phyloP scores from a whole-genome alignment of 2,888 invertebrate species.

The Drosophila villosipedis region DNA sequence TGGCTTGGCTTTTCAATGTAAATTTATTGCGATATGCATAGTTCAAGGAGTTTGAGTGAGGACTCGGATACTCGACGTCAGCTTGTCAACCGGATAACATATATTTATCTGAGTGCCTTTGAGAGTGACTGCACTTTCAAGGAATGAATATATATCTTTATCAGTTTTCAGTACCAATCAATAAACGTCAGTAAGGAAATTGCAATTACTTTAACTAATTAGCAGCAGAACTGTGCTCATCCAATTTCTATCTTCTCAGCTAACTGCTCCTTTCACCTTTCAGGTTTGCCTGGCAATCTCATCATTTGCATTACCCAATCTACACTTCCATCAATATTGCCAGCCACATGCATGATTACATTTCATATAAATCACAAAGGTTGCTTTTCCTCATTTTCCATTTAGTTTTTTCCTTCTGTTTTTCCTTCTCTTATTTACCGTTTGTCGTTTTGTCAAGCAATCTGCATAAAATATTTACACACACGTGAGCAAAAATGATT shows the following conservation, averaged over 20 bases:
- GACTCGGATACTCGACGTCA: not conserved
- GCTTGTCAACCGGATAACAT: not conserved
- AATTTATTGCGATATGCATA: slow-evolving; percentile 59
- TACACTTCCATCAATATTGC: not conserved
- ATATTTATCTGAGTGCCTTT: not conserved
- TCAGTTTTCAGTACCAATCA: not conserved
- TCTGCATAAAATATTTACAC: slow-evolving; percentile 47
- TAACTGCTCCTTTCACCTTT: not conserved
- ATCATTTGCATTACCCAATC: not conserved
- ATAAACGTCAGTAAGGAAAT: not conserved
- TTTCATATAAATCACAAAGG: slow-evolving; percentile 11
- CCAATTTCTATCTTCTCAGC: not conserved
- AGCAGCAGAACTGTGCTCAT: not conserved
- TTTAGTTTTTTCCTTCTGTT: slow-evolving; percentile 10
- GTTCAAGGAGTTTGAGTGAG: slow-evolving; percentile 25
- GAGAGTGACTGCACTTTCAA: not conserved
- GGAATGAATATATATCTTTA: not conserved
- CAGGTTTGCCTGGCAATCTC: not conserved
- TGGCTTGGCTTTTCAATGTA: slow-evolving; percentile 36
- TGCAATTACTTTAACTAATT: not conserved
- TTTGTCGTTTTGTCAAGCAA: slow-evolving; percentile 27
- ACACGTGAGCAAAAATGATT: slow-evolving; percentile 31
- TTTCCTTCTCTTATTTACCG: slow-evolving; percentile 9
- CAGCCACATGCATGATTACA: not conserved
- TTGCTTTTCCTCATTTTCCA: slow-evolving; percentile 16